Evolutionary conservation across 1,140 invertebrate species (phyloP), one percentile per base, ranked within the genome.

Genomic region (Melitaea cinxia): DNA sequence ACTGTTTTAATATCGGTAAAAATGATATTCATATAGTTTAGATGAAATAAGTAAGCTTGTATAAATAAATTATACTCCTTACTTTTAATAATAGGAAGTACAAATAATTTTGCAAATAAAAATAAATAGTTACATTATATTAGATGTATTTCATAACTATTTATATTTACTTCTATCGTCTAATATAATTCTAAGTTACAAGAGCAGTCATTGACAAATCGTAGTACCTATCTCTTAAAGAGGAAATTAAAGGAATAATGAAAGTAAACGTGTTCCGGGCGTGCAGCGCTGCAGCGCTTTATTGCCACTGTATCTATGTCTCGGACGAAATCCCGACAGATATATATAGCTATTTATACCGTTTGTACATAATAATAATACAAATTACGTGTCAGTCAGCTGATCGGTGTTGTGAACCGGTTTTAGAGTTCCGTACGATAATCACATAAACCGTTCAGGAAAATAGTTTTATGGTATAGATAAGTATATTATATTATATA

Each of bases 331-430:
- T 60, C 49, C 56, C 39, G 60, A 59, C 39, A 47, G 6, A 23
- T 12, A 47, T 47, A 47, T 47, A 47, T 23, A 21, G 4, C 7
- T 23, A 52, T 73, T 71, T 70, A 73, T 77, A 78, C 42, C 63
- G 42, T 53, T 71, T 72, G 64, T 66, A 58, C 64, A 67, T 77
- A 72, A 77, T 76, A 79, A 75, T 75, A 77, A 79, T 80, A 77
- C 69, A 70, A 82, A 81, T 83, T 80, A 82, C 74, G 72, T 66
- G 64, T 72, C 72, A 76, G 56, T 75, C 84, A 87, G 82, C 84
- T 87, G 84, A 77, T 80, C 73, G 62, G 62, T 73, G 70, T 78
- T 66, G 26, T 66, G 64, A 61, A 61, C 49, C 33, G 49, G 21
- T 19, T 17, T 61, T 61, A 61, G 49, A 39, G 42, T 47, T 47